Conservation (phyloP, 2,797 vertebrate species). For the Labeo calbasu region DNA sequence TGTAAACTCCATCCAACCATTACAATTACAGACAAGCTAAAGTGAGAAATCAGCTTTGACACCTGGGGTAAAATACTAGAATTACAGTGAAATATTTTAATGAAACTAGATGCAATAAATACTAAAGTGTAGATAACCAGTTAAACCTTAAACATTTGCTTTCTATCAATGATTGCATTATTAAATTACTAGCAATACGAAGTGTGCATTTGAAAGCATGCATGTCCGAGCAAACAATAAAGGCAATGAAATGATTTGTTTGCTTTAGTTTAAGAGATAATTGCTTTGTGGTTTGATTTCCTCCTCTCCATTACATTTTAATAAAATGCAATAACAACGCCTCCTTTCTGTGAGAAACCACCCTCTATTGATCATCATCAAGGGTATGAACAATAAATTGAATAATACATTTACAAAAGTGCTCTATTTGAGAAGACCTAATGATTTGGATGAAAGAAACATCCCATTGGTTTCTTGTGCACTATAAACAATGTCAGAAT, state of each 20-base stretch:
- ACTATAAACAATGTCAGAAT: constrained; percentile 52
- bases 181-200: constrained; percentile 44
- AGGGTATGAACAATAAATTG: constrained; percentile 58
- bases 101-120: constrained; percentile 32
- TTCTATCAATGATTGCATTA: constrained; percentile 35
- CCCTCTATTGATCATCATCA: constrained; percentile 63
- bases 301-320: constrained; percentile 56
- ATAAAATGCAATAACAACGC: constrained; percentile 59
- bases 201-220: constrained; percentile 37
- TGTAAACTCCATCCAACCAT: background rate
- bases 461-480: constrained; percentile 52
- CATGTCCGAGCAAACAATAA: constrained; percentile 51
- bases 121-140: constrained; percentile 20
- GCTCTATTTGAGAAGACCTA: constrained; percentile 56
- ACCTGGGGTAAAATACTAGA: constrained; percentile 37
- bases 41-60: constrained; percentile 42
- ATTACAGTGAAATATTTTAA: constrained; percentile 32
- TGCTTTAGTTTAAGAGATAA: constrained; percentile 50
- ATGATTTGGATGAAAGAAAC: constrained; percentile 55
- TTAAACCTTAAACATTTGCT: constrained; percentile 50
- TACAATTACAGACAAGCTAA: constrained; percentile 17
- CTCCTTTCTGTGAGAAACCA: constrained; percentile 52
- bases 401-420: constrained; percentile 62
- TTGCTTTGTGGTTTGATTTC: constrained; percentile 57
- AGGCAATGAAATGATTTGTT: constrained; percentile 51